Evolutionary conservation across 2,888 invertebrate species (phyloP), one percentile per base, ranked within the genome.

Genomic region (Vanessa cardui): DNA sequence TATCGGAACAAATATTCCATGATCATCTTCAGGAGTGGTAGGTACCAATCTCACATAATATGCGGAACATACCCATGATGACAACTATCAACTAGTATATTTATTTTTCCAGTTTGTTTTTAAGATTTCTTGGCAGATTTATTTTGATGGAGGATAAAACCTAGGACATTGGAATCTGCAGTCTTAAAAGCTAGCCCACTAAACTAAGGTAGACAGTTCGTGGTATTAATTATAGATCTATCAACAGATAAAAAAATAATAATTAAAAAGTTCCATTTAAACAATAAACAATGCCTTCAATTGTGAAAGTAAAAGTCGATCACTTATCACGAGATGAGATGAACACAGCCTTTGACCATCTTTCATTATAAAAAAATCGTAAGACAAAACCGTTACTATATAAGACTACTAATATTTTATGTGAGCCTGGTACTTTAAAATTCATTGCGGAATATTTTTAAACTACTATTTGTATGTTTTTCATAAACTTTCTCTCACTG

Each of bases 301-400:
- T 31, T 7, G 60, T 50, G 54, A 70, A 69, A 70, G 69, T 70
- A 67, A 70, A 64, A 66, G 67, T 66, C 52, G 47, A 54, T 56
- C 15, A 20, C 56, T 64, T 58, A 64, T 64, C 64, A 6, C 47
- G 39, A 39, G 39, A 39, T 4, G 1, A 33, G 33, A 56, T 39
- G 56, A 26, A 39, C 54, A 45, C 44, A 44, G 54, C 46, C 54
- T 65, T 45, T 54, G 33, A 60, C 52, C 49, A 65, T 65, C 52
- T 33, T 60, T 47, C 60, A 21, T 65, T 65, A 18, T 16, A 52
- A 65, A 65, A 65, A 26, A 26, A 18, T 26, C 26, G 47, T 47
- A 7, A 6, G 6, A 12, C 15, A 6, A 54, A 54, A 0, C 54
- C 54, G 15, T 31, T 54, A 54, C n/a, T 16, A 20, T 31, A 16